Evolutionary conservation across 2,797 vertebrate genomes (phyloP).

Genomic region (Xenentodon cancila): DNA sequence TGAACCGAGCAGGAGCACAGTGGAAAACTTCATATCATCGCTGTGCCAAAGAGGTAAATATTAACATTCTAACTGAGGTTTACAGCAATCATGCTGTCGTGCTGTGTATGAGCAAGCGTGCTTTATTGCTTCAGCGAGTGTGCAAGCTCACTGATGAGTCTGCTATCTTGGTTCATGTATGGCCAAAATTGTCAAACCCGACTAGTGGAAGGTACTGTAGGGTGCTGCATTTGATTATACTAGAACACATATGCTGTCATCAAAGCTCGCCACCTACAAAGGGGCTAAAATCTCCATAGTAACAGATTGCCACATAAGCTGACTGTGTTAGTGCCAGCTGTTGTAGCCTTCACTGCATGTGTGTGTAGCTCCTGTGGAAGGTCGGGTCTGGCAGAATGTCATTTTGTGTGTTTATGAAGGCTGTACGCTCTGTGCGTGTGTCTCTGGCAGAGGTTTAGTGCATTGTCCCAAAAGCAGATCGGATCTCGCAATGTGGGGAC

Average conservation of each 20-base stretch:
- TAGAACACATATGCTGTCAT: conserved; percentile 49
- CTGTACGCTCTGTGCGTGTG: conserved; percentile 3
- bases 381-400: not conserved
- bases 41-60: conserved; percentile 68
- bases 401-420: conserved; percentile 9
- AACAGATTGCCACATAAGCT: conserved; percentile 47
- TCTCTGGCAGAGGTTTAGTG: conserved; percentile 26
- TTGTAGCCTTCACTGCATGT: conserved; percentile 14
- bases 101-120: conserved; percentile 66
- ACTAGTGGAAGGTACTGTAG: not conserved
- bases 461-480: conserved; percentile 17
- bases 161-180: conserved; percentile 20
- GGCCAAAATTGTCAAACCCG: conserved; percentile 16
- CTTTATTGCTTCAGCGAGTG: conserved; percentile 56
- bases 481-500: conserved; percentile 11
- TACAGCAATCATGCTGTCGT: conserved; percentile 56
- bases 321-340: conserved; percentile 19
- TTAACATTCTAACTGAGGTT: conserved; percentile 73
- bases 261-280: conserved; percentile 39
- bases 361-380: conserved; percentile 5
- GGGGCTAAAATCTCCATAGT: conserved; percentile 61
- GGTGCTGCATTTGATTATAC: conserved; percentile 11
- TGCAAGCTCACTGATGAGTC: conserved; percentile 41
- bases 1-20: conserved; percentile 41
- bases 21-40: conserved; percentile 67